phyloP scores from a whole-genome alignment of 53 echinoderm and acorn worm species.

The Astropecten irregularis region DNA sequence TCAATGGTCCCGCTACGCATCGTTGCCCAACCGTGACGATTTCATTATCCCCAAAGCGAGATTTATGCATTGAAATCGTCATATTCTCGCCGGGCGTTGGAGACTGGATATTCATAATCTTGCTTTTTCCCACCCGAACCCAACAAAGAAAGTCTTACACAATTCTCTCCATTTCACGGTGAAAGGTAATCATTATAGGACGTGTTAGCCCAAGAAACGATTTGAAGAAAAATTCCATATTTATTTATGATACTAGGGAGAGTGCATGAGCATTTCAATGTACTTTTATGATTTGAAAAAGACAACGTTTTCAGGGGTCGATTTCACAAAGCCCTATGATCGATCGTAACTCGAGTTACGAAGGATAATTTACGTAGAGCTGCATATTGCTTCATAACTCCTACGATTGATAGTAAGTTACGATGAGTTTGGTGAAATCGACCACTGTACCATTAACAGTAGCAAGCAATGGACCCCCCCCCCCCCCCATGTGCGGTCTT shows the following conservation, averaged over 20 bases:
- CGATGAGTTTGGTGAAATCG: too few relatives aligned
- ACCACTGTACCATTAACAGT: too few relatives aligned
- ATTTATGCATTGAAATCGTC: conserved; percentile 48
- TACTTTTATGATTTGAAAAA: too few relatives aligned
- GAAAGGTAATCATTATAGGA: background rate
- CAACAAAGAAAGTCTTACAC: background rate
- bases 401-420: too few relatives aligned
- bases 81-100: conserved; percentile 7
- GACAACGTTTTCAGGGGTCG: too few relatives aligned
- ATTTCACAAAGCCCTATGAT: too few relatives aligned
- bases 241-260: background rate
- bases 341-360: too few relatives aligned
- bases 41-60: conserved; percentile 32
- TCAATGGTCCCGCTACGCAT: conserved; percentile 41
- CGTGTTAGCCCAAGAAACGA: background rate
- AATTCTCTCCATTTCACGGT: background rate
- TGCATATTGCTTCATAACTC: too few relatives aligned
- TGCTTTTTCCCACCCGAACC: background rate
- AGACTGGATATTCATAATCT: conserved; percentile 23
- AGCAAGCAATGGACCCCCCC: too few relatives aligned
- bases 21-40: conserved; percentile 26
- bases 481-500: too few relatives aligned
- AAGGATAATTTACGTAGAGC: too few relatives aligned
- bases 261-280: too few relatives aligned
- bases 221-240: background rate